phyloP scores from a whole-genome alignment of 2,797 vertebrate species.

The Premnoplex brunnescens region DNA sequence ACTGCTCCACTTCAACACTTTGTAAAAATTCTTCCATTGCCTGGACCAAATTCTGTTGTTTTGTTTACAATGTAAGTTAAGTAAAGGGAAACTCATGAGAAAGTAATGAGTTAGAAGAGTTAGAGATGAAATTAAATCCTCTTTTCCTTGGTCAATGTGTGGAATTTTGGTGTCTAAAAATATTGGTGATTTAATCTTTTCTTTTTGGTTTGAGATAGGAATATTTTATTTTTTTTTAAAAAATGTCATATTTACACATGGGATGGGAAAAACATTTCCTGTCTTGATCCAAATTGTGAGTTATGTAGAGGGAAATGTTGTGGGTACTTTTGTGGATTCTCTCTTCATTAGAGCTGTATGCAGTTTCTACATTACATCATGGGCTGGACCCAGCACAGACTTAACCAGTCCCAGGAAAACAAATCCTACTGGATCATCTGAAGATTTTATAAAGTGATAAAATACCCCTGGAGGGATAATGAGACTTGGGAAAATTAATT shows the following conservation, averaged over 20 bases:
- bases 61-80: neutral
- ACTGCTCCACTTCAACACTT: neutral
- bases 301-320: constrained; percentile 15
- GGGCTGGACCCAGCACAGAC: neutral
- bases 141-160: neutral
- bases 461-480: neutral
- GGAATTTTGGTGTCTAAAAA: constrained; percentile 35
- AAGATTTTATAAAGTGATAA: constrained; percentile 40
- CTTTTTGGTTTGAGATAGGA: constrained; percentile 13
- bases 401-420: constrained; percentile 9
- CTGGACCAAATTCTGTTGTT: neutral
- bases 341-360: neutral
- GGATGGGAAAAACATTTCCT: constrained; percentile 58
- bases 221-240: neutral
- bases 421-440: neutral
- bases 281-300: constrained; percentile 42
- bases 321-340: constrained; percentile 47
- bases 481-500: constrained; percentile 18
- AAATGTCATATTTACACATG: constrained; percentile 44
- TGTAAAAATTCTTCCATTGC: neutral
- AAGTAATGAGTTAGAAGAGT: neutral
- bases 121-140: neutral
- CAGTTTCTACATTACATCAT: constrained; percentile 40
- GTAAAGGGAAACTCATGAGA: neutral
- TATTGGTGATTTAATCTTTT: constrained; percentile 10